Base-by-base conservation (phyloP, 1,140 invertebrate genomes). In the Lordiphosa mommai region DNA sequence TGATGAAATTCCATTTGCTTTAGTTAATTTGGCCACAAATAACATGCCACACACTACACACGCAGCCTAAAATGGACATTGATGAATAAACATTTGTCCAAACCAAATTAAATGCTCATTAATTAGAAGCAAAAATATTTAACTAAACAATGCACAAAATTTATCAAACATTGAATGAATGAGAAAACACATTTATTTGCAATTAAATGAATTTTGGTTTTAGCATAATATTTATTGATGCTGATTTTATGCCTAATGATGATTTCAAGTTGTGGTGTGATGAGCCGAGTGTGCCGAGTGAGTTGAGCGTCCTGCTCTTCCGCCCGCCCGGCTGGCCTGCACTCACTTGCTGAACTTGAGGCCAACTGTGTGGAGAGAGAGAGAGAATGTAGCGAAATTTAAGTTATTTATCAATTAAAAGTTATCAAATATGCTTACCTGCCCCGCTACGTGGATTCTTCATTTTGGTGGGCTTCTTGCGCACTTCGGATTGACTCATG, bases 381-480 rank as follows among this genome's bases (percentile, higher is more conserved):
- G 7, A 32, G 4, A 23, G 37, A 58, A 41, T 12, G 20, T n/a
- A 30, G 9, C 27, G 53, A 16, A 27, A 23, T 27, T 14, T 12
- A 66, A 49, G 12, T 33, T 27, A 49, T 58, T 38, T 67, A 58
- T 32, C 60, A 59, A 68, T 60, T 27, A 41, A 14, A 8, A 13
- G 38, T 46, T 41, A 66, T 58, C 27, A 67, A 52, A 44, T 1
- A 12, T 34, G 79, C 69, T 53, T 53, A 89, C 88, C 86, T 41
- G 68, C 50, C n/a, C 72, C 55, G 13, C 51, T 71, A 20, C 85
- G 87, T 32, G 66, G 61, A 40, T 71, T 63, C 65, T 88, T 89
- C 46, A 82, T 69, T 53, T 88, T 88, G 2, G 63, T 57, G 27
- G 72, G 63, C 61, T 89, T 89, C 53, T 88, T 87, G 33, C 87